Conservation (phyloP, 1,140 invertebrate species). For the Euwallacea similis region DNA sequence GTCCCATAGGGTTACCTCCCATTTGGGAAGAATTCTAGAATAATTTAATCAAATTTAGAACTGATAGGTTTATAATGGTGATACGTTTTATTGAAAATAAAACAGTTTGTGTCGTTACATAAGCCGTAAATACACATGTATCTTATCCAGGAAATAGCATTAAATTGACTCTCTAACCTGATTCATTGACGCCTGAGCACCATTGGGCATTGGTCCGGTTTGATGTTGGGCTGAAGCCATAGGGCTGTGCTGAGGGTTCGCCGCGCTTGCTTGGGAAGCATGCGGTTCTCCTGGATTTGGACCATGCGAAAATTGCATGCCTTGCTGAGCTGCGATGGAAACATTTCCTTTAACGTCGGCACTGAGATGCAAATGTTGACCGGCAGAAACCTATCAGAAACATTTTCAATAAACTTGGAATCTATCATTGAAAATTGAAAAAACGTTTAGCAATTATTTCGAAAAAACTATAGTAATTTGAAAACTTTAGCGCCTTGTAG, state of each 20-base stretch:
- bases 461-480: no score
- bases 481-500: no score
- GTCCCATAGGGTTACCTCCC: conserved; percentile 32
- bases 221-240: conserved; percentile 32
- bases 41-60: no score
- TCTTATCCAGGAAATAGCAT: no score
- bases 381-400: conserved; percentile 69
- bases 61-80: no score
- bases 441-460: no score
- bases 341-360: conserved; percentile 70
- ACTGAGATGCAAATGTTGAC: conserved; percentile 75
- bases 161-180: background rate
- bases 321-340: conserved; percentile 75
- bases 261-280: background rate
- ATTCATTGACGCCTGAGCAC: conserved; percentile 23
- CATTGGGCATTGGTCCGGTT: conserved; percentile 22
- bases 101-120: background rate
- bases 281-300: conserved; percentile 41
- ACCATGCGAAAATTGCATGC: conserved; percentile 69
- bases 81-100: background rate
- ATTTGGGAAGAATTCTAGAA: conserved; percentile 31
- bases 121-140: background rate
- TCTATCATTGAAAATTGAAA: no score
- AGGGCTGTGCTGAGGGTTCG: conserved; percentile 27
- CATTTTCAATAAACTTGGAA: background rate